Conservation (phyloP, 2,797 vertebrate genomes). For the Chromis chromis region DNA sequence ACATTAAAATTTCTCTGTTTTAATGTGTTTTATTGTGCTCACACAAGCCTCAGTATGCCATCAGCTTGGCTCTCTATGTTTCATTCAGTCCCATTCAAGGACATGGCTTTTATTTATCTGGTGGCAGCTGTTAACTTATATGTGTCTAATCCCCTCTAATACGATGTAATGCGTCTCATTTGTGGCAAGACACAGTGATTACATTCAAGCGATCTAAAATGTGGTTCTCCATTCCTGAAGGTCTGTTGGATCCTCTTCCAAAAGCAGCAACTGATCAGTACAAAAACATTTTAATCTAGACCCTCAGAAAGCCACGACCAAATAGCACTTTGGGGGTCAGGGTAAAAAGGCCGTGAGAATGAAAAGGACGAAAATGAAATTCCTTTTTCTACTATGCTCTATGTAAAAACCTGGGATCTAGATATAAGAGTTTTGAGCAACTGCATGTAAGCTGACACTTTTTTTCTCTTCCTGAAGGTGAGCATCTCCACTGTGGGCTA, state of each 20-base stretch:
- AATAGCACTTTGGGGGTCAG: background rate
- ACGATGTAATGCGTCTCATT: constrained; percentile 60
- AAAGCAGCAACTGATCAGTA: background rate
- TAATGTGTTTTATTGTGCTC: background rate
- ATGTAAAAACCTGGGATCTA: no score
- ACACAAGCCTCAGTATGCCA: constrained; percentile 1
- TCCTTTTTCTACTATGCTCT: background rate
- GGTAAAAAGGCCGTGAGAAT: background rate
- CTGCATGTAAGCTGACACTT: background rate
- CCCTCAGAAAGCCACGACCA: background rate
- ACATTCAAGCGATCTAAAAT: constrained; percentile 46
- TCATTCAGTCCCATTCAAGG: constrained; percentile 49
- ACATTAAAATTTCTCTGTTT: no score
- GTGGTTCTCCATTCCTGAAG: constrained; percentile 32
- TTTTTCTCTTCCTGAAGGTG: constrained; percentile 80
- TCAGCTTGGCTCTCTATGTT: constrained; percentile 18
- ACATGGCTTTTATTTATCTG: constrained; percentile 54
- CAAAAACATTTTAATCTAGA: background rate
- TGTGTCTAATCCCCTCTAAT: constrained; percentile 76
- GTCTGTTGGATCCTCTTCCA: constrained; percentile 26
- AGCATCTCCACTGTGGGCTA: constrained; percentile 96
- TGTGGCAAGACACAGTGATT: constrained; percentile 62
- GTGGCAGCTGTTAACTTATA: constrained; percentile 70
- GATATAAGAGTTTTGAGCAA: background rate
- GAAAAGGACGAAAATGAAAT: background rate